These are phyloP conservation scores for Hippocampus barbouri DNA, from an alignment of 2,113 vertebrate species.

Conservation along the genomic window DNA sequence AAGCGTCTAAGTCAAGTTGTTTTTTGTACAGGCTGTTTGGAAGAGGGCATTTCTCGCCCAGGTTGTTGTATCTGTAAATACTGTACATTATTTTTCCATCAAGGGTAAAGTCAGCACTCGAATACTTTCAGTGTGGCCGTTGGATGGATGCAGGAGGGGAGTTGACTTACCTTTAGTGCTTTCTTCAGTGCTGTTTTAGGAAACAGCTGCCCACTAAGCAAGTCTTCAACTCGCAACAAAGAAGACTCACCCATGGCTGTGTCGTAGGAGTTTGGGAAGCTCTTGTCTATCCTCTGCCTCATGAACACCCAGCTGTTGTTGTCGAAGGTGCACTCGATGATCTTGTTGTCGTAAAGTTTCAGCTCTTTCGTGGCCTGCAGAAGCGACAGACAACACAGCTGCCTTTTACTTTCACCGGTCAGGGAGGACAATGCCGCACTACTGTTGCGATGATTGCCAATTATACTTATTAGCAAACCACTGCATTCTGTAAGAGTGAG, in stretches of 20 bases:
- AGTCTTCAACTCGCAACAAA: conserved; percentile 1
- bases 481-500: conserved; percentile 1
- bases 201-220: neutral
- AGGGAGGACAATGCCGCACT: neutral
- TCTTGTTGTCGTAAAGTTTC: conserved; percentile 97
- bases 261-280: conserved; percentile 95
- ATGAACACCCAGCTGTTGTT: conserved; percentile 98
- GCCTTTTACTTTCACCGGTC: neutral
- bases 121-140: neutral
- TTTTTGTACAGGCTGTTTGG: no score
- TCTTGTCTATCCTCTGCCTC: conserved; percentile 97
- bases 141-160: no score
- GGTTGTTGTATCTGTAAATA: conserved; percentile 21
- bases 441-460: neutral
- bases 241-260: conserved; percentile 92
- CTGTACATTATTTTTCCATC: neutral
- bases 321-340: conserved; percentile 97
- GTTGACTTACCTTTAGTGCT: neutral
- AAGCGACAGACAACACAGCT: conserved; percentile 21
- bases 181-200: neutral
- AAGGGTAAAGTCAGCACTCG: conserved; percentile 21
- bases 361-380: conserved; percentile 90
- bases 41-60: no score
- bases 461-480: neutral
- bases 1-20: no score